phyloP scores from a whole-genome alignment of 1,140 invertebrate species.

The Tyrophagus putrescentiae region DNA sequence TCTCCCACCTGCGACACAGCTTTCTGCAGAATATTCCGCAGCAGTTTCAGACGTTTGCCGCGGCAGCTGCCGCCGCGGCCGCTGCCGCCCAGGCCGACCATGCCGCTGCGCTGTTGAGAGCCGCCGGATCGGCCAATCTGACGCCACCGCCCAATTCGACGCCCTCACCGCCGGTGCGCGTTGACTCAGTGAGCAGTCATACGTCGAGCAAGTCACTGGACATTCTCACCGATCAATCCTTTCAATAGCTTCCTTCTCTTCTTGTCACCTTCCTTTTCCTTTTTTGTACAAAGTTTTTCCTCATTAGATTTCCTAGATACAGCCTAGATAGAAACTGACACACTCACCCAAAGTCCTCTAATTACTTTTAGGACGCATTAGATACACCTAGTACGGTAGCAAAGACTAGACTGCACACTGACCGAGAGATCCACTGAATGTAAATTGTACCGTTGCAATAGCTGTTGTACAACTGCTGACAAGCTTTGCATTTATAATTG shows the following conservation, averaged over 20 bases:
- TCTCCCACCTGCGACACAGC: not conserved
- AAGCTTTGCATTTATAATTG: too few species aligned
- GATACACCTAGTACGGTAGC: too few species aligned
- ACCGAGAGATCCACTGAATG: too few species aligned
- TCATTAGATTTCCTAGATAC: not conserved
- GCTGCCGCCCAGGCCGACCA: slow-evolving; percentile 14
- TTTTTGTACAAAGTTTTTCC: slow-evolving; percentile 1
- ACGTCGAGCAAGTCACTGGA: slow-evolving; percentile 25
- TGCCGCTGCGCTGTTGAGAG: slow-evolving; percentile 12
- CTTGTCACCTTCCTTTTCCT: too few species aligned
- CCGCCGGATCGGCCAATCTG: slow-evolving; percentile 18
- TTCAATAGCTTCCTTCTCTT: too few species aligned
- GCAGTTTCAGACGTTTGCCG: slow-evolving; percentile 19
- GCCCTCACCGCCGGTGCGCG: slow-evolving; percentile 23
- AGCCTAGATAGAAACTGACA: not conserved
- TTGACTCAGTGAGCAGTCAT: slow-evolving; percentile 26
- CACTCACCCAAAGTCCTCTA: not conserved
- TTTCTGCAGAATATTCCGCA: slow-evolving; percentile 19
- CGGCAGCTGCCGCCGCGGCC: slow-evolving; percentile 4
- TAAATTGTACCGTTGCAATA: too few species aligned
- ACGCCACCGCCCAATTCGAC: slow-evolving; percentile 17
- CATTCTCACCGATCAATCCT: slow-evolving; percentile 25
- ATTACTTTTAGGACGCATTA: too few species aligned
- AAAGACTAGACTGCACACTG: too few species aligned
- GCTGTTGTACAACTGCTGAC: too few species aligned